Conservation (phyloP, 2,888 invertebrate genomes). For the Philereme vetulata region DNA sequence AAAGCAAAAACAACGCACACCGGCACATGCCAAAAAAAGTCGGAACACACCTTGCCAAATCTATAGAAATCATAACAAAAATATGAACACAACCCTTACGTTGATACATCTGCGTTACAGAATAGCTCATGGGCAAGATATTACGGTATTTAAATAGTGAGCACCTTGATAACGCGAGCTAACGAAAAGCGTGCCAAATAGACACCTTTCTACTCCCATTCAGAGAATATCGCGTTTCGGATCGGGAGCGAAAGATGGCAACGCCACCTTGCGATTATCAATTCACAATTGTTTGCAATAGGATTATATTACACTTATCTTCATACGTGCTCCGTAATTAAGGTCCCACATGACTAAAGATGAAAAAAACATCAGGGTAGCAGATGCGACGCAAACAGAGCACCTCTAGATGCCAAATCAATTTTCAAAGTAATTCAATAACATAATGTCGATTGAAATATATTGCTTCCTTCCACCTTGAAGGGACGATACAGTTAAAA, state of each 20-base stretch:
- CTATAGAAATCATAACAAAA: slow-evolving; percentile 69
- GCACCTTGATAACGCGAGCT: slow-evolving; percentile 24
- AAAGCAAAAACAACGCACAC: slow-evolving; percentile 22
- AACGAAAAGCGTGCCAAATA: slow-evolving; percentile 74
- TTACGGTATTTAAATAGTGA: slow-evolving; percentile 44
- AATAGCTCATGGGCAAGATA: slow-evolving; percentile 28
- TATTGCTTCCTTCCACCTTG: slow-evolving; percentile 83
- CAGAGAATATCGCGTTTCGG: slow-evolving; percentile 55
- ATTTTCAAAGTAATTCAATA: slow-evolving; percentile 82
- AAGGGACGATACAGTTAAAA: slow-evolving; percentile 79
- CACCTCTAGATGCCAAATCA: slow-evolving; percentile 64
- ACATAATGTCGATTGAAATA: slow-evolving; percentile 80
- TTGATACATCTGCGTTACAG: slow-evolving; percentile 61
- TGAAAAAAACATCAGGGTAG: slow-evolving; percentile 64
- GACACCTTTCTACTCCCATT: slow-evolving; percentile 55
- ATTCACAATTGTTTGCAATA: slow-evolving; percentile 69
- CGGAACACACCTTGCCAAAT: slow-evolving; percentile 63
- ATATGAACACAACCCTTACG: slow-evolving; percentile 67
- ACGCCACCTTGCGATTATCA: slow-evolving; percentile 69
- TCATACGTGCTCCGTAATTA: slow-evolving; percentile 78
- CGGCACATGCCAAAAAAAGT: slow-evolving; percentile 60
- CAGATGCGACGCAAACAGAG: slow-evolving; percentile 77
- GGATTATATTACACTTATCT: slow-evolving; percentile 81
- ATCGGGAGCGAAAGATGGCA: slow-evolving; percentile 49
- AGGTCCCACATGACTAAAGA: slow-evolving; percentile 75